Evolutionary conservation across 2,113 vertebrate genomes (phyloP).

Genomic region (Piaya cayana): DNA sequence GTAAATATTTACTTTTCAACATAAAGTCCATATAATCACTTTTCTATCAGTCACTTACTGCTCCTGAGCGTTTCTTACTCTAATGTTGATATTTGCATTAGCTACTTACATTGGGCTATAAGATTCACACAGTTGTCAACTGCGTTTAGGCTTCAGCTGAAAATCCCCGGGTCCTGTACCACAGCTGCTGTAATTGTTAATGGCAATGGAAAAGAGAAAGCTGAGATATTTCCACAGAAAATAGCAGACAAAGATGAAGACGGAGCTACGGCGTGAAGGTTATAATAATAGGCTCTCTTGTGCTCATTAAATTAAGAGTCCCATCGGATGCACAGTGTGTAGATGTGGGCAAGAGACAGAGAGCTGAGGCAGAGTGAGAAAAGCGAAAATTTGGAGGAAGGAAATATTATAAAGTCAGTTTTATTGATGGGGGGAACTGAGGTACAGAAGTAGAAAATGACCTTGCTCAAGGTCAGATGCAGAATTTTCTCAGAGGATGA

Average conservation of each 20-base stretch:
- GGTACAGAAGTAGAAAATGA: background rate
- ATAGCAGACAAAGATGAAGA: slow-evolving; percentile 25
- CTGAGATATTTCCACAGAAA: slow-evolving; percentile 25
- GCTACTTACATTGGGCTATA: slow-evolving; percentile 32
- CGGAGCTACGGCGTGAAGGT: background rate
- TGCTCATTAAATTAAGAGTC: background rate
- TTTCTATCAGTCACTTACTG: slow-evolving; percentile 64
- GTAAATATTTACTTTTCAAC: slow-evolving; percentile 74
- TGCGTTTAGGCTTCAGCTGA: slow-evolving; percentile 24
- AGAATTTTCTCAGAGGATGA: background rate
- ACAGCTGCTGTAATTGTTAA: background rate
- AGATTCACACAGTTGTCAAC: slow-evolving; percentile 64
- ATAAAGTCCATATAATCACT: slow-evolving; percentile 73
- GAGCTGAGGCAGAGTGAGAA: background rate
- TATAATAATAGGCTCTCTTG: background rate
- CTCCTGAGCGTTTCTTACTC: slow-evolving; percentile 50
- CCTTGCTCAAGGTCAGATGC: slow-evolving; percentile 41
- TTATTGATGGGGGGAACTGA: slow-evolving; percentile 2
- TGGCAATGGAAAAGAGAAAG: slow-evolving; percentile 8
- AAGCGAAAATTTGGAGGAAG: background rate
- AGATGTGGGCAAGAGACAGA: background rate
- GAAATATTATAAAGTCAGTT: background rate
- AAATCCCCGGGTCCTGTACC: background rate
- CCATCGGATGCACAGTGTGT: background rate
- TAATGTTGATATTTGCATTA: slow-evolving; percentile 64